These are phyloP conservation scores for Lasioglossum figueresi DNA, from an alignment of 2,888 invertebrate genomes.

Conservation along the genomic window DNA sequence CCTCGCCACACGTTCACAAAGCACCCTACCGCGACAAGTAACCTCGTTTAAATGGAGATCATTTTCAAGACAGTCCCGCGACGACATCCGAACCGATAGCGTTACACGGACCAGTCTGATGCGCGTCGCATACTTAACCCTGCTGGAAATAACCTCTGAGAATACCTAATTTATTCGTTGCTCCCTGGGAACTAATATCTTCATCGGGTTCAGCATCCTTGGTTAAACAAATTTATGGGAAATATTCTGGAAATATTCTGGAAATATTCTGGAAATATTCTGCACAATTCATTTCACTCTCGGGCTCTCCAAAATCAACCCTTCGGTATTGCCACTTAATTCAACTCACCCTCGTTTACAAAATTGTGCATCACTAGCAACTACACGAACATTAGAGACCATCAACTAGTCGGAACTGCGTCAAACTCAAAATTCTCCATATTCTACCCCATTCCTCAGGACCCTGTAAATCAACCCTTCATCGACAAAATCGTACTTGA, in stretches of 20 bases:
- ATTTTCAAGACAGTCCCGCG: neutral
- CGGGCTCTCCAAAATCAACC: neutral
- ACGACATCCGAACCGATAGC: neutral
- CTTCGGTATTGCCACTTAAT: neutral
- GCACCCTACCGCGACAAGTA: conserved; percentile 1
- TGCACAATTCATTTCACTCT: neutral
- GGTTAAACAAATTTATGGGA: neutral
- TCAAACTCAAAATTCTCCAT: neutral
- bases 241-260: neutral
- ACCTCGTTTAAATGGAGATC: neutral
- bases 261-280: neutral
- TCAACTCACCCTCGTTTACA: neutral
- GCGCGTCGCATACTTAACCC: neutral
- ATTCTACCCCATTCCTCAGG: rapidly evolving
- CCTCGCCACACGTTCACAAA: neutral
- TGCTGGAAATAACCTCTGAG: neutral
- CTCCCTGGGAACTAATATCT: neutral
- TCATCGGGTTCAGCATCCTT: neutral
- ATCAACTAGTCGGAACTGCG: neutral
- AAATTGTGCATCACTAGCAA: neutral
- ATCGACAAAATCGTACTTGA: neutral
- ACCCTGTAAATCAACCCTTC: neutral
- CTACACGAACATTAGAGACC: neutral
- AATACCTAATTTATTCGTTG: neutral
- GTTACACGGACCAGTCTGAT: neutral